Base-by-base conservation (phyloP, 2,113 vertebrate species). In the Bostrychus sinensis region DNA sequence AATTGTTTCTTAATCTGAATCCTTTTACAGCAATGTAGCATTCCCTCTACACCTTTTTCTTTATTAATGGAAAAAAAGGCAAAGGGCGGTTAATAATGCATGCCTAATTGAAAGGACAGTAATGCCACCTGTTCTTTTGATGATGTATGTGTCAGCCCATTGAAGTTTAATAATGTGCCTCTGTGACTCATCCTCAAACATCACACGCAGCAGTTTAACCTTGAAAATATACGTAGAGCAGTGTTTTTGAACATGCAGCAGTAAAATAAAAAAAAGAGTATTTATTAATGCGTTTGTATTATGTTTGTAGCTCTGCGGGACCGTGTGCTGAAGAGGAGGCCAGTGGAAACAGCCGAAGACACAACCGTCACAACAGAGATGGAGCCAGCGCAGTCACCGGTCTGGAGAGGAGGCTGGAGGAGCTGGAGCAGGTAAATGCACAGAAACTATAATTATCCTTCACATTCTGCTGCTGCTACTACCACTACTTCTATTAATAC, bases 321-420 rank as follows among this genome's bases (percentile, higher is more conserved):
- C 66, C 73, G 10, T 75, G 77, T 3, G 80, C 91, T 46, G 97
- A 98, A 46, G 97, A 98, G 0, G 97, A 97, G 46, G 45, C 60
- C 7, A 72, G 61, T 0, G 84, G 81, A 8, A 90, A 74, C 78
- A 75, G 75, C 89, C 68, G 89, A 10, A 92, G 93, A 65, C 87
- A 93, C 56, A 70, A 72, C 81, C 94, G 93, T 36, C 93, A 93
- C 9, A 84, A 76, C 86, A 90, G 91, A 77, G 94, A 97, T 8
- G 60, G 86, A 74, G 92, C 86, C 73, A 81, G 88, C 14, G 13
- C 85, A 19, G 86, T 66, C 0, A 42, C 89, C 17, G n/a, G 82
- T 79, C 88, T 95, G 91, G 96, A 98, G 87, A 95, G 93, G 74
- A 94, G 92, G 87, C 82, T 98, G 78, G 96, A 99, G 63, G 96